Conservation (phyloP, 64 coral and sea anemone genomes). For the Montipora capricornis region DNA sequence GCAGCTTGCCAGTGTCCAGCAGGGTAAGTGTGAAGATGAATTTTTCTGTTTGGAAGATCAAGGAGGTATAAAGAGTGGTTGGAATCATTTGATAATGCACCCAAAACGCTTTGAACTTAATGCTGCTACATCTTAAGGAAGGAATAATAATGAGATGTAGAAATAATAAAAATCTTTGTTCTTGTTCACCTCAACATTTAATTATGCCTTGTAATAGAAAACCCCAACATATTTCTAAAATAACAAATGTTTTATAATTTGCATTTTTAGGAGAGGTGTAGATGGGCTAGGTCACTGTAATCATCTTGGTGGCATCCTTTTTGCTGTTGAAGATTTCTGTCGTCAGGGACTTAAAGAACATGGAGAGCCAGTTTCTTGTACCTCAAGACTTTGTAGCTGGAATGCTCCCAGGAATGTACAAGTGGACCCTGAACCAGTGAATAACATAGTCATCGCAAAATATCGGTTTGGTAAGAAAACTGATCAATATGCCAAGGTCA, state of each 20-base stretch:
- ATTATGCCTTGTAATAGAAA: conserved; percentile 19
- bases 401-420: conserved; percentile 71
- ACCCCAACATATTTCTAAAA: conserved; percentile 28
- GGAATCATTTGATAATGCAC: background rate
- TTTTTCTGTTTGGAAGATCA: background rate
- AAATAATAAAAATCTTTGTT: background rate
- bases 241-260: background rate
- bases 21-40: conserved; percentile 49
- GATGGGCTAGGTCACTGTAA: conserved; percentile 68
- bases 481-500: conserved; percentile 36
- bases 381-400: conserved; percentile 58
- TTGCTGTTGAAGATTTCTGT: conserved; percentile 76
- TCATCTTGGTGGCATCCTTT: conserved; percentile 71
- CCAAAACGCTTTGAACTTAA: background rate
- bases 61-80: background rate
- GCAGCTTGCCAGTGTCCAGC: conserved; percentile 69
- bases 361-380: conserved; percentile 57
- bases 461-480: conserved; percentile 46
- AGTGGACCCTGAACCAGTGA: conserved; percentile 53
- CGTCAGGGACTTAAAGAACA: conserved; percentile 53
- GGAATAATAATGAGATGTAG: conserved; percentile 8
- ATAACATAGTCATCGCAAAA: conserved; percentile 62
- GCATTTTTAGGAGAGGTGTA: conserved; percentile 64
- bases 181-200: background rate
- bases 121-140: background rate